Conservation (phyloP, 2,888 invertebrate genomes). For the Agriopis leucophaearia region DNA sequence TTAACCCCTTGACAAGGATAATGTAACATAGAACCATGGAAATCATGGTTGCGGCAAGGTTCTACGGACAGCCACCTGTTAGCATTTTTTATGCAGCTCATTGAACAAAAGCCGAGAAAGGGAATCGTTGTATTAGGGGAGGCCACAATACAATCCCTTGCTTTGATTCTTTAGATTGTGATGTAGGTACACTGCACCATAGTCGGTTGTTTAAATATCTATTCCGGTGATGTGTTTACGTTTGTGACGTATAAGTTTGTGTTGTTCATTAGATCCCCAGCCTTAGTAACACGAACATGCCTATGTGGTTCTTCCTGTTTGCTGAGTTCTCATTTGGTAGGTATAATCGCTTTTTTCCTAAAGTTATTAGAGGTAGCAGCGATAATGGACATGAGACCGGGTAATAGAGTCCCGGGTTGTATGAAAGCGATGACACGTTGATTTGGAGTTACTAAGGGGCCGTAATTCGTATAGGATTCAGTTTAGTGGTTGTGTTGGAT, state of each 20-base stretch:
- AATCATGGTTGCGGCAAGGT: constrained; percentile 9
- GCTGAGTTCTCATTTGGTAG: constrained; percentile 18
- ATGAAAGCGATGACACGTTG: not conserved
- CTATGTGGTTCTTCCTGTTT: constrained; percentile 24
- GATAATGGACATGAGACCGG: not conserved
- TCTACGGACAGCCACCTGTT: constrained; percentile 37
- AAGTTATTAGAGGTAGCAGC: constrained; percentile 17
- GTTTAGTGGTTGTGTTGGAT: constrained; percentile 44
- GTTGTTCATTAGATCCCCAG: constrained; percentile 33
- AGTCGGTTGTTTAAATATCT: constrained; percentile 30
- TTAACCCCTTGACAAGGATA: not conserved
- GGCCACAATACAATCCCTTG: constrained; percentile 20
- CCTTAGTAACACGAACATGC: constrained; percentile 19
- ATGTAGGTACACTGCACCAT: not conserved
- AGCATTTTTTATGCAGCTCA: constrained; percentile 39
- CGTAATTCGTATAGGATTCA: constrained; percentile 1
- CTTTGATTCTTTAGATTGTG: constrained; percentile 20
- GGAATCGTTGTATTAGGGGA: constrained; percentile 28
- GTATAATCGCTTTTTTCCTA: constrained; percentile 18
- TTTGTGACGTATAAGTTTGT: constrained; percentile 36
- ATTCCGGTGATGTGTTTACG: constrained; percentile 35
- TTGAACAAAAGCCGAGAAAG: constrained; percentile 37
- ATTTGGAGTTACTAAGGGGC: not conserved
- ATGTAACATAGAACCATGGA: not conserved
- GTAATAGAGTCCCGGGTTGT: not conserved